A percentile compares a stretch with the other conserved stretches of the same genome.
Conservation (phyloP, 2,888 invertebrate species). For the Pseudoips prasinana region DNA sequence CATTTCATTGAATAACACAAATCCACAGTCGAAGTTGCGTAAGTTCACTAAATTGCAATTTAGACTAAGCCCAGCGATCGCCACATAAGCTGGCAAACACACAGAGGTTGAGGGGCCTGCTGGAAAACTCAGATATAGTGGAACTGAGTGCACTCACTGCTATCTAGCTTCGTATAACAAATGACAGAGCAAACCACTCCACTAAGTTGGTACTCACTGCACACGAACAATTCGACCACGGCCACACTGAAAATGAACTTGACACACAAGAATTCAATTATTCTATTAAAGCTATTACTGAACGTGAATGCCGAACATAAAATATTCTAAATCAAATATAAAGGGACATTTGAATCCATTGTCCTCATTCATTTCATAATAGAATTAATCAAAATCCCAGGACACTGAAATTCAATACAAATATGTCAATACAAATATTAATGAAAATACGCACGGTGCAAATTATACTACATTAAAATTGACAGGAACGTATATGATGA, state of each 20-base stretch:
- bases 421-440: no score
- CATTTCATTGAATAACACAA: conserved; percentile 27
- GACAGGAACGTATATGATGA: conserved; percentile 11
- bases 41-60: conserved; percentile 69
- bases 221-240: conserved; percentile 27
- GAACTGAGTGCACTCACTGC: conserved; percentile 46
- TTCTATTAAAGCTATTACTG: conserved; percentile 5
- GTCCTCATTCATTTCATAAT: no score
- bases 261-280: conserved; percentile 16
- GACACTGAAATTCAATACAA: no score
- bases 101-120: conserved; percentile 54
- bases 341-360: no score
- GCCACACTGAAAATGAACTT: conserved; percentile 19
- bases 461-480: conserved; percentile 1
- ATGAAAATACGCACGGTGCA: no score
- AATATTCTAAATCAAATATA: no score
- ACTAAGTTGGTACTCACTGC: conserved; percentile 29
- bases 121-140: conserved; percentile 50
- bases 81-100: conserved; percentile 58
- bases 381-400: no score
- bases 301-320: background rate
- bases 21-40: conserved; percentile 30
- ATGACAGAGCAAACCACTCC: conserved; percentile 38
- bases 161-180: conserved; percentile 56
- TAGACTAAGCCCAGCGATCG: conserved; percentile 63